phyloP scores from a whole-genome alignment of 2,797 vertebrate genomes.

The Lepus townsendii region DNA sequence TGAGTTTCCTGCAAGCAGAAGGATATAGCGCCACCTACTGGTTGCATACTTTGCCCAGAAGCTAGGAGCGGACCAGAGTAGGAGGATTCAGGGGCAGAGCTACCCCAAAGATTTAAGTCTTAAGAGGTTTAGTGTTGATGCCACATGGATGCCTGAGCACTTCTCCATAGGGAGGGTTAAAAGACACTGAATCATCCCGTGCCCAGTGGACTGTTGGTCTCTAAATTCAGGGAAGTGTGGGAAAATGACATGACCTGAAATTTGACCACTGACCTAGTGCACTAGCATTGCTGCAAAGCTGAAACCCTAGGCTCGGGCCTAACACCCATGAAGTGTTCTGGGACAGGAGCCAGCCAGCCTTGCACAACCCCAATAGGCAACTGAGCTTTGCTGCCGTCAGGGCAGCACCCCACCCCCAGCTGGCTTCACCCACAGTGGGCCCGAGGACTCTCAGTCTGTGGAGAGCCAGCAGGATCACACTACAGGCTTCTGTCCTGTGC shows the following conservation, averaged over 20 bases:
- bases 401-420: neutral
- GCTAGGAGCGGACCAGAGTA: neutral
- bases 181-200: neutral
- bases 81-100: neutral
- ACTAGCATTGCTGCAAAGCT: neutral
- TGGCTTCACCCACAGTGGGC: neutral
- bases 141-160: neutral
- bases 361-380: no score
- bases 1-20: neutral
- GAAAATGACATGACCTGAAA: neutral
- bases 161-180: neutral
- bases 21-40: conserved; percentile 74
- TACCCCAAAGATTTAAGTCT: neutral
- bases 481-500: neutral
- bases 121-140: neutral
- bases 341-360: neutral
- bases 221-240: neutral
- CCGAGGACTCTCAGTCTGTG: neutral
- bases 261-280: neutral
- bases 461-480: neutral
- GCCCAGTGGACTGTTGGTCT: neutral
- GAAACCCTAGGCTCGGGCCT: neutral
- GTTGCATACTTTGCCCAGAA: rapidly evolving
- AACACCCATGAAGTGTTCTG: neutral
- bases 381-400: neutral